Percentiles rank a stretch among this genome's conserved stretches.
These are phyloP conservation scores for Vulpes lagopus DNA, from an alignment of 2,113 vertebrate genomes.

Conservation along the genomic window DNA sequence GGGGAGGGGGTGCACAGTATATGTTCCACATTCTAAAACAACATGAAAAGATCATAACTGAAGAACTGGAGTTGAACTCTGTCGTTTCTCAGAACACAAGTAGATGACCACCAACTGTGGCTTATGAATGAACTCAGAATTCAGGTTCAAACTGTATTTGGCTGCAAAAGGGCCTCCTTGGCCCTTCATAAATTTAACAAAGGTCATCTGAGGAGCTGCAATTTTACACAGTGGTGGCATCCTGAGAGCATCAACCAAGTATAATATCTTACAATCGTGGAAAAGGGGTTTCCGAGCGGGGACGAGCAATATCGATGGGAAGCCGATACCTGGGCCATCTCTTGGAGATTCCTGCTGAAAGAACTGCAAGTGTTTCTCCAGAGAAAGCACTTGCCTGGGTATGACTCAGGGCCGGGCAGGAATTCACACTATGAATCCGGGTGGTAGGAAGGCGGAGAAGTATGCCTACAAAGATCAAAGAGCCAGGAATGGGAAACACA, in stretches of 20 bases:
- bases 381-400: constrained; percentile 85
- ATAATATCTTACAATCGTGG: constrained; percentile 76
- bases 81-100: constrained; percentile 61
- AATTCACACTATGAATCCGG: constrained; percentile 85
- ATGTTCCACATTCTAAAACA: constrained; percentile 47
- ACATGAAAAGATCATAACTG: constrained; percentile 44
- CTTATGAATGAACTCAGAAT: constrained; percentile 66
- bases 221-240: constrained; percentile 66
- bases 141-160: constrained; percentile 61
- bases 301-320: constrained; percentile 72
- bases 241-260: constrained; percentile 66
- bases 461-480: constrained; percentile 85
- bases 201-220: constrained; percentile 63
- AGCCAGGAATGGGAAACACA: constrained; percentile 79
- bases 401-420: constrained; percentile 84
- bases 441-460: constrained; percentile 83
- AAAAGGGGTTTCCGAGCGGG: constrained; percentile 78
- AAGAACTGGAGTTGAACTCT: constrained; percentile 58
- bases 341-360: constrained; percentile 83
- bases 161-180: constrained; percentile 48
- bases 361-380: constrained; percentile 84
- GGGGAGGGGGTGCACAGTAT: not conserved
- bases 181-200: constrained; percentile 61
- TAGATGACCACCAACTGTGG: constrained; percentile 42
- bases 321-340: constrained; percentile 81